Conservation (phyloP, 2,888 invertebrate genomes). For the Cheilosia vernalis region DNA sequence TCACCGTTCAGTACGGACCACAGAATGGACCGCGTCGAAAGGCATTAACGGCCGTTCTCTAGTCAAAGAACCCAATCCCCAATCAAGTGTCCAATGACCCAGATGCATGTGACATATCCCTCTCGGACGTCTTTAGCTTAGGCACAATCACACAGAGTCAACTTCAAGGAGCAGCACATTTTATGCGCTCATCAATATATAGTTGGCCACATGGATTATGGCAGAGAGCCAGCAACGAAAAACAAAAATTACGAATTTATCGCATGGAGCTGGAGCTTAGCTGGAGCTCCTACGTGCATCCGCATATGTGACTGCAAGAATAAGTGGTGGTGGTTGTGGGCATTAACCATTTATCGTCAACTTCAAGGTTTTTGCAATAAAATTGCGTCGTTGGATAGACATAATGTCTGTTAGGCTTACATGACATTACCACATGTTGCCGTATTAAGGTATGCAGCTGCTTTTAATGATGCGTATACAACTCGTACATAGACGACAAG, state of each 20-base stretch:
- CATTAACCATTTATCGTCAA: constrained; percentile 69
- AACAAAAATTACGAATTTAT: constrained; percentile 68
- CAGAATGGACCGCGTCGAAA: constrained; percentile 26
- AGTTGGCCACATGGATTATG: constrained; percentile 58
- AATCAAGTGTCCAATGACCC: constrained; percentile 54
- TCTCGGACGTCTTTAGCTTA: constrained; percentile 5
- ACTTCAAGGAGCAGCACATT: constrained; percentile 38
- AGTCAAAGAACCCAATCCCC: neutral
- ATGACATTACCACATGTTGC: constrained; percentile 50
- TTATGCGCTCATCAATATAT: constrained; percentile 46
- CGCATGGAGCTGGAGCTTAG: neutral
- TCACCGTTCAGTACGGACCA: constrained; percentile 40
- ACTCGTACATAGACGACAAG: constrained; percentile 32
- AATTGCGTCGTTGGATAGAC: constrained; percentile 65
- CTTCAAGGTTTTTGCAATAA: constrained; percentile 54
- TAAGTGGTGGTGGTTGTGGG: constrained; percentile 38
- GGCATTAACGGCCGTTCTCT: constrained; percentile 18
- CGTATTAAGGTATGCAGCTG: constrained; percentile 58
- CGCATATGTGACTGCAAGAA: constrained; percentile 15
- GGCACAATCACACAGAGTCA: constrained; percentile 10
- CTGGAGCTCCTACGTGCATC: constrained; percentile 52
- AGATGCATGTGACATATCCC: constrained; percentile 55
- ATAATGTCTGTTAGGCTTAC: constrained; percentile 56
- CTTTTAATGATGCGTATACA: constrained; percentile 48
- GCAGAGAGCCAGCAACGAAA: constrained; percentile 59